Evolutionary conservation across 2,797 vertebrate species (phyloP).

Genomic region (Acanthurus tractus): DNA sequence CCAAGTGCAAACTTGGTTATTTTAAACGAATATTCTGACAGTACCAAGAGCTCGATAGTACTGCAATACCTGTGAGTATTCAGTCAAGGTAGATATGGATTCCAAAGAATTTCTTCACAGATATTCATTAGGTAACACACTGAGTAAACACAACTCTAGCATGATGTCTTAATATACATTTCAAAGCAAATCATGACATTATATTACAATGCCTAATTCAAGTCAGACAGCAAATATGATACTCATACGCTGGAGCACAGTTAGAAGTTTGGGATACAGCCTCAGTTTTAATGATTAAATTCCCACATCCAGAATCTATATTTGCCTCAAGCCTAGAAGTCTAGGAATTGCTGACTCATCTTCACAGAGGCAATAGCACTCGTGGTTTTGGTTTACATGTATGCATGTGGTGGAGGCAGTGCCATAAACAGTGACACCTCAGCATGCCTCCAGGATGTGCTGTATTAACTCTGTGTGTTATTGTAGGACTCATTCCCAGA

Average conservation of each 20-base stretch:
- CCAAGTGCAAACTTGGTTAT: too few relatives aligned
- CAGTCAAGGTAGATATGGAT: not conserved
- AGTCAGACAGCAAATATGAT: constrained; percentile 47
- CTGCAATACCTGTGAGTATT: not conserved
- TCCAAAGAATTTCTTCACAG: constrained; percentile 7
- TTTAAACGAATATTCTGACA: constrained; percentile 26
- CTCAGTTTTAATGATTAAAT: constrained; percentile 47
- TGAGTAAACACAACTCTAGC: constrained; percentile 16
- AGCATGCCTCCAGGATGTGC: constrained; percentile 63
- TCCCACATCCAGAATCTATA: constrained; percentile 39
- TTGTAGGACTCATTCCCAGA: constrained; percentile 81
- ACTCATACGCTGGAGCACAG: constrained; percentile 16
- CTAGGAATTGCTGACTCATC: constrained; percentile 52
- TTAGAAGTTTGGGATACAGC: constrained; percentile 7
- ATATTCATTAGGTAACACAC: constrained; percentile 15
- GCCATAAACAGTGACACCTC: constrained; percentile 68
- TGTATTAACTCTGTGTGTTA: constrained; percentile 77
- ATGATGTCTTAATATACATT: constrained; percentile 3
- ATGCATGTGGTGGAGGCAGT: constrained; percentile 42
- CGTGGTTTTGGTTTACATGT: constrained; percentile 39
- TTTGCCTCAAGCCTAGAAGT: not conserved
- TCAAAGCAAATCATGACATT: constrained; percentile 30
- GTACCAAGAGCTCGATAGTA: constrained; percentile 4
- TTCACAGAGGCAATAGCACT: constrained; percentile 14
- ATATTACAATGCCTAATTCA: constrained; percentile 31